Evolutionary conservation across 2,888 invertebrate species (phyloP).

Genomic region (Hydriomena furcata): DNA sequence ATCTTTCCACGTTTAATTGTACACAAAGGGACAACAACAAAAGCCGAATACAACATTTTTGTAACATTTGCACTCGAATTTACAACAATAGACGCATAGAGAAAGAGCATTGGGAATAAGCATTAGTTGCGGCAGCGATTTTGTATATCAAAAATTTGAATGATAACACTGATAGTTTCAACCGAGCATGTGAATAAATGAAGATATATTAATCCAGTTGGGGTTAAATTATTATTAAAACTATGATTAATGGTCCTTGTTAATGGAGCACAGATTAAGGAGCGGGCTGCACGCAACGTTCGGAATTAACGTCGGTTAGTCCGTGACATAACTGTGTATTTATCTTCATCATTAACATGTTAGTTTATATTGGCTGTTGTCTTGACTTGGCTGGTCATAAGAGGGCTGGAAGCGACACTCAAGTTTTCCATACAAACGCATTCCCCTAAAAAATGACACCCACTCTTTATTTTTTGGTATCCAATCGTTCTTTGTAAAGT

Average conservation of each 20-base stretch:
- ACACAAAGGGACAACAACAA: conserved; percentile 80
- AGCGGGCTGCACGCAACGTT: conserved; percentile 72
- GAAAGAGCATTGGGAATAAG: conserved; percentile 43
- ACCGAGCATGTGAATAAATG: conserved; percentile 69
- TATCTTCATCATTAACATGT: conserved; percentile 76
- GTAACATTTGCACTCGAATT: conserved; percentile 75
- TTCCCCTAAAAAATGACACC: no score
- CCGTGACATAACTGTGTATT: conserved; percentile 71
- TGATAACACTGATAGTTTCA: conserved; percentile 70
- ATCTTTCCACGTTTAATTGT: conserved; percentile 81
- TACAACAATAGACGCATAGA: conserved; percentile 49
- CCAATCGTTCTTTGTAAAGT: no score
- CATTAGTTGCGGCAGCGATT: conserved; percentile 69
- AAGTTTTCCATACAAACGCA: no score
- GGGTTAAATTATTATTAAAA: conserved; percentile 84
- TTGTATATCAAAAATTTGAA: conserved; percentile 72
- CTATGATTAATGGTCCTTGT: conserved; percentile 79
- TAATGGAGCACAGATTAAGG: conserved; percentile 80
- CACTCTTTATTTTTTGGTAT: no score
- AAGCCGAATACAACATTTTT: conserved; percentile 65
- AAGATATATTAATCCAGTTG: conserved; percentile 82
- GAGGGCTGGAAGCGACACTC: conserved; percentile 19
- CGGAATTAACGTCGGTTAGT: conserved; percentile 68
- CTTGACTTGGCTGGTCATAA: conserved; percentile 26
- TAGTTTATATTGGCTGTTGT: conserved; percentile 49